These are phyloP conservation scores for Enteromius radiatus DNA, from an alignment of 2,797 vertebrate species.

Conservation along the genomic window DNA sequence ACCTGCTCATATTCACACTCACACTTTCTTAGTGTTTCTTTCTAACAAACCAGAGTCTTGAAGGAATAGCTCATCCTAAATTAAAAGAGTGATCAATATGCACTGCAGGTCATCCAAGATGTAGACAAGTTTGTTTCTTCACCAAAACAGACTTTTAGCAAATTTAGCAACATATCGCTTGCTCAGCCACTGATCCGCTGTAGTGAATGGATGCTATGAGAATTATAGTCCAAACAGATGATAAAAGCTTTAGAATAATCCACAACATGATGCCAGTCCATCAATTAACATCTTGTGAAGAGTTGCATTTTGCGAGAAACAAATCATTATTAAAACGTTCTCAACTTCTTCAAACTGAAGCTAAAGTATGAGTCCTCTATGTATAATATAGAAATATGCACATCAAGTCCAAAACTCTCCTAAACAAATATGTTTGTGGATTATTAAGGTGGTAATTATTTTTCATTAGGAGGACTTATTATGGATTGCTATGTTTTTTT, in stretches of 20 bases:
- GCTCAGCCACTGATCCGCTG: not conserved
- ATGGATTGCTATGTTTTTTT: not conserved
- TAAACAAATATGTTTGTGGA: not conserved
- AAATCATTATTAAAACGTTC: not conserved
- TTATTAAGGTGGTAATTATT: not conserved
- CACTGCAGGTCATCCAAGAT: not conserved
- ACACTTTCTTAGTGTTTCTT: slow-evolving; percentile 1
- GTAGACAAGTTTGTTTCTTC: not conserved
- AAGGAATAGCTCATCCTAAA: not conserved
- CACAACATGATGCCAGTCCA: not conserved
- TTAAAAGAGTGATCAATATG: not conserved
- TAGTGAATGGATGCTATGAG: not conserved
- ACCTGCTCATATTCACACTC: not conserved
- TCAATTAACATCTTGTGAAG: not conserved
- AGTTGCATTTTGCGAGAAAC: not conserved
- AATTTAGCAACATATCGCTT: not conserved
- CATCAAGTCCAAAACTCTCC: not conserved
- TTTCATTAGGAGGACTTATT: not conserved
- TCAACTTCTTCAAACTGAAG: not conserved
- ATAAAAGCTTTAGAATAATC: not conserved
- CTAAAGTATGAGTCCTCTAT: not conserved
- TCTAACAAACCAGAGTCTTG: not conserved
- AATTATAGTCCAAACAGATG: not conserved
- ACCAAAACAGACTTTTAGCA: not conserved
- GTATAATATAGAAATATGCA: not conserved